Conservation (phyloP, 2,888 invertebrate genomes). For the Noctua pronuba region DNA sequence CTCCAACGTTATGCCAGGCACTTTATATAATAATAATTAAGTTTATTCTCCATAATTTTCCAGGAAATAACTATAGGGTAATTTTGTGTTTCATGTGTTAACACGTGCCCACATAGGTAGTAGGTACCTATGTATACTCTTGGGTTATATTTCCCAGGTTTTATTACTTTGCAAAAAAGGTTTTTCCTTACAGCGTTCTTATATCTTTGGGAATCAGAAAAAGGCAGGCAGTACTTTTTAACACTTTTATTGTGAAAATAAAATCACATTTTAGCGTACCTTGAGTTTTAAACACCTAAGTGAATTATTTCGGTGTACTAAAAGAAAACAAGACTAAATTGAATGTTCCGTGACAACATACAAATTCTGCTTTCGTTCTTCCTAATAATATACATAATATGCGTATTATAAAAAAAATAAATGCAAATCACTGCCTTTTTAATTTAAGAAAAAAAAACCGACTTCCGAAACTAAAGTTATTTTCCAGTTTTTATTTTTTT, state of each 20-base stretch:
- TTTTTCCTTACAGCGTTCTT: not conserved
- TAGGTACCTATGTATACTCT: not conserved
- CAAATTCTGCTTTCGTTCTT: not conserved
- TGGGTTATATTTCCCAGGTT: not conserved
- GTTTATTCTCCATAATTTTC: not conserved
- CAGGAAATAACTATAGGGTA: not conserved
- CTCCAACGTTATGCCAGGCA: not conserved
- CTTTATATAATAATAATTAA: not conserved
- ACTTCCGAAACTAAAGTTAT: too few relatives aligned
- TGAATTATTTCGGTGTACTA: not conserved
- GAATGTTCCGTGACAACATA: not conserved
- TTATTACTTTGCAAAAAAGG: constrained; percentile 9
- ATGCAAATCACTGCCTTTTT: too few relatives aligned
- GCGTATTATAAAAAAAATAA: not conserved
- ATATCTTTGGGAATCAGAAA: constrained; percentile 14
- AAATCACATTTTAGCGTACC: not conserved
- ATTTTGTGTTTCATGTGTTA: too few relatives aligned
- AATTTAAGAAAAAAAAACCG: too few relatives aligned
- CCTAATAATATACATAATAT: not conserved
- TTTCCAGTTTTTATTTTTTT: too few relatives aligned
- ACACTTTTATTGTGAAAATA: constrained; percentile 4
- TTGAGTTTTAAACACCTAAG: not conserved
- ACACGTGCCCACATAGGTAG: not conserved
- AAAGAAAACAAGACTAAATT: not conserved
- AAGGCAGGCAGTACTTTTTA: not conserved